Percentiles rank a stretch among this genome's conserved stretches.
phyloP scores from a whole-genome alignment of 2,797 vertebrate species.

The Vultur gryphus region DNA sequence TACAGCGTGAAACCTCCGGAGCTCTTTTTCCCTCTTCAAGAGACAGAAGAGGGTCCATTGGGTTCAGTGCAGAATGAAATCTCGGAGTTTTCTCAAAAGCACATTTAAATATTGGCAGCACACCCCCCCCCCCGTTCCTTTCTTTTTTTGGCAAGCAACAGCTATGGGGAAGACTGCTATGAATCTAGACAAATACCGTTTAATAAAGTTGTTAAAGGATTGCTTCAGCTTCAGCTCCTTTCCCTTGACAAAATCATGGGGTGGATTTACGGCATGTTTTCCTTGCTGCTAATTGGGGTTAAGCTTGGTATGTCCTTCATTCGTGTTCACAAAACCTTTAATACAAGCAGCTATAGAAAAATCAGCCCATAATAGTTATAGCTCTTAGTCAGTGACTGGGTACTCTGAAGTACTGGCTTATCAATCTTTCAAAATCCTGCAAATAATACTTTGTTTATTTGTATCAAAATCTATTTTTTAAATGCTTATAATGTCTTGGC shows the following conservation, averaged over 20 bases:
- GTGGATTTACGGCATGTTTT: background rate
- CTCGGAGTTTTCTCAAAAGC: background rate
- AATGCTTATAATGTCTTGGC: background rate
- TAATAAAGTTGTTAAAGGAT: background rate
- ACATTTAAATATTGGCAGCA: background rate
- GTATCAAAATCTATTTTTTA: background rate
- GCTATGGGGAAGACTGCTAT: background rate
- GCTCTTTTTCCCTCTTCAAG: background rate
- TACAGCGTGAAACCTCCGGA: background rate
- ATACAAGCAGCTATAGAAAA: background rate
- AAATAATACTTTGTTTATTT: background rate
- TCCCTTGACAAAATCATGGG: background rate
- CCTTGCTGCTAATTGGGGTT: background rate
- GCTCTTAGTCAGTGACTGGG: no score
- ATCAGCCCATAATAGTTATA: background rate
- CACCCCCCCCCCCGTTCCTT: no score
- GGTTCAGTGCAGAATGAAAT: background rate
- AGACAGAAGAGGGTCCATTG: background rate
- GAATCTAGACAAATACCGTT: background rate
- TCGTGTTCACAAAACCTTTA: background rate
- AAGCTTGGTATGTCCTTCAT: background rate
- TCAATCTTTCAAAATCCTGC: background rate
- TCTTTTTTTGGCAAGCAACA: background rate
- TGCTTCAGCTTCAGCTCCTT: background rate
- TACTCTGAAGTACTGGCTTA: background rate